Evolutionary conservation across 2,113 vertebrate genomes (phyloP).

Genomic region (Paradoxurus hermaphroditus): DNA sequence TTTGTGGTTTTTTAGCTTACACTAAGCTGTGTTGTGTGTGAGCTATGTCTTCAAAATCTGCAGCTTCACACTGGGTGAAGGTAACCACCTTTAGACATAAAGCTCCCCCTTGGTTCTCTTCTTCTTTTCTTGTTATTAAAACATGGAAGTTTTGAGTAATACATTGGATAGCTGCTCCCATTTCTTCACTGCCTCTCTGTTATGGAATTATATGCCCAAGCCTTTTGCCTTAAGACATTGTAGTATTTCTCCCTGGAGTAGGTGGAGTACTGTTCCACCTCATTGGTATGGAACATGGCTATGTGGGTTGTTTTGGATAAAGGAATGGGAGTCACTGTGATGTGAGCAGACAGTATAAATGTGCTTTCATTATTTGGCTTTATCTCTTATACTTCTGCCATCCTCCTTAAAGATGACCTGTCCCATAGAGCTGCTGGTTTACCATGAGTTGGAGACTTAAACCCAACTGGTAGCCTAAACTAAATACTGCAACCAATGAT

Average conservation of each 20-base stretch:
- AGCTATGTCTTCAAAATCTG: not conserved
- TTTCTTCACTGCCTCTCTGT: not conserved
- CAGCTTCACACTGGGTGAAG: not conserved
- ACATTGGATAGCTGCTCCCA: not conserved
- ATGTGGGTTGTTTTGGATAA: not conserved
- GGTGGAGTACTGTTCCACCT: not conserved
- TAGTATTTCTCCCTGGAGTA: not conserved
- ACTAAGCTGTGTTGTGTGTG: not conserved
- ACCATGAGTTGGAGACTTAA: not conserved
- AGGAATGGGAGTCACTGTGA: not conserved
- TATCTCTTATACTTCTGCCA: not conserved
- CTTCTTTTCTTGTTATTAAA: not conserved
- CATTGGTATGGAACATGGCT: not conserved
- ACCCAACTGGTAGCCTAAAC: not conserved
- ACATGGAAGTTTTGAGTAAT: not conserved
- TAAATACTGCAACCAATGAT: not conserved
- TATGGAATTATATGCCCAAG: not conserved
- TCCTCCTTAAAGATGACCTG: not conserved
- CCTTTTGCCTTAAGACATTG: not conserved
- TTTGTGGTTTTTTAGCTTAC: not conserved
- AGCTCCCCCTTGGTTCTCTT: not conserved
- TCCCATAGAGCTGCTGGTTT: not conserved
- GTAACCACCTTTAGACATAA: not conserved
- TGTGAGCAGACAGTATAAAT: not conserved
- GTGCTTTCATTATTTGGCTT: constrained; percentile 1